Percentiles rank a stretch among this genome's conserved stretches.
Evolutionary conservation across 2,113 vertebrate genomes (phyloP).

Genomic region (Mesocricetus auratus): DNA sequence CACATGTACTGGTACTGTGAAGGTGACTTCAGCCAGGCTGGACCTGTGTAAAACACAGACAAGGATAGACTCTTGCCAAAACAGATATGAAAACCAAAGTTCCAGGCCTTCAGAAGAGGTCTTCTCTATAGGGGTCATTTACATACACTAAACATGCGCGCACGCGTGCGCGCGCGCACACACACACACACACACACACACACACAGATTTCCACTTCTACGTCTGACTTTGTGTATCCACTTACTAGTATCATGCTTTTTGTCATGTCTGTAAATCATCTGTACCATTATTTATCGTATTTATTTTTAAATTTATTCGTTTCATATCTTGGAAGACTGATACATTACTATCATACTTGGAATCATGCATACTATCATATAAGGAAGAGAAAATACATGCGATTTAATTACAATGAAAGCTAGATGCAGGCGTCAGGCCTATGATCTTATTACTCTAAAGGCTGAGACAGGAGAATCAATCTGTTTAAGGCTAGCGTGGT

Average conservation of each 20-base stretch:
- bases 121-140: background rate
- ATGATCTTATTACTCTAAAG: background rate
- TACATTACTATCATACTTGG: slow-evolving; percentile 2
- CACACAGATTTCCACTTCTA: background rate
- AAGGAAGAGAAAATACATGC: slow-evolving; percentile 13
- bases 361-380: background rate
- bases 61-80: background rate
- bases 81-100: background rate
- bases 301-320: background rate
- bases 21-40: background rate
- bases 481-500: background rate
- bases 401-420: slow-evolving; percentile 40
- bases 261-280: background rate
- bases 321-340: slow-evolving; percentile 20
- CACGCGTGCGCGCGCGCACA: background rate
- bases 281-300: slow-evolving; percentile 7
- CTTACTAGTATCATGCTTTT: background rate
- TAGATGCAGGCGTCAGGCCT: background rate
- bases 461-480: background rate
- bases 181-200: background rate
- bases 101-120: background rate
- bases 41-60: background rate
- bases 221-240: background rate
- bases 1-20: background rate
- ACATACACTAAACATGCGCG: too few relatives aligned